phyloP scores from a whole-genome alignment of 1,140 invertebrate species.

The Bombus waltoni region DNA sequence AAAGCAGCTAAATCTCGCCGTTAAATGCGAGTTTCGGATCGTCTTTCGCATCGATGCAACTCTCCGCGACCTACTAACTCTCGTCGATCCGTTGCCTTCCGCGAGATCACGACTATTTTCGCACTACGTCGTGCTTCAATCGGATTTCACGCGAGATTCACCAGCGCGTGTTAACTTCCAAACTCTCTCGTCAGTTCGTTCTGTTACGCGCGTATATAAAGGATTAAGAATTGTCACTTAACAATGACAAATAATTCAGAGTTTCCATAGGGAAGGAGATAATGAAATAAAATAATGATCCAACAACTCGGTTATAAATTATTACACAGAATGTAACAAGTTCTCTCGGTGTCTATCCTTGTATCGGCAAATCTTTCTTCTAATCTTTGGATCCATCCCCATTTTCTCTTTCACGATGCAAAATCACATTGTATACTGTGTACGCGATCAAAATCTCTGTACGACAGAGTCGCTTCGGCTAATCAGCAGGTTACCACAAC shows the following conservation, averaged over 20 bases:
- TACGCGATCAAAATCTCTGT: no score
- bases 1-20: conserved; percentile 58
- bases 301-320: no score
- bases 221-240: neutral
- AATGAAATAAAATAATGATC: no score
- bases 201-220: no score
- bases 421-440: no score
- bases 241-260: neutral
- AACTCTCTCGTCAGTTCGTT: neutral
- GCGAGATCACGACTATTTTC: neutral
- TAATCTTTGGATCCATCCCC: no score
- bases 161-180: neutral
- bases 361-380: no score
- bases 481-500: neutral
- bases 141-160: neutral
- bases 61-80: conserved; percentile 60
- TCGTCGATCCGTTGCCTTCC: neutral
- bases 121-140: neutral
- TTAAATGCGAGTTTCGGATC: conserved; percentile 61
- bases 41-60: conserved; percentile 62
- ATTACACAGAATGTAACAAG: no score
- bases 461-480: no score
- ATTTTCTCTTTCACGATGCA: no score
- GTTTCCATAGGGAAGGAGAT: no score
- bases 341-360: no score